These are phyloP conservation scores for Porites divaricata DNA, from an alignment of 92 coral and sea anemone species.

Conservation along the genomic window DNA sequence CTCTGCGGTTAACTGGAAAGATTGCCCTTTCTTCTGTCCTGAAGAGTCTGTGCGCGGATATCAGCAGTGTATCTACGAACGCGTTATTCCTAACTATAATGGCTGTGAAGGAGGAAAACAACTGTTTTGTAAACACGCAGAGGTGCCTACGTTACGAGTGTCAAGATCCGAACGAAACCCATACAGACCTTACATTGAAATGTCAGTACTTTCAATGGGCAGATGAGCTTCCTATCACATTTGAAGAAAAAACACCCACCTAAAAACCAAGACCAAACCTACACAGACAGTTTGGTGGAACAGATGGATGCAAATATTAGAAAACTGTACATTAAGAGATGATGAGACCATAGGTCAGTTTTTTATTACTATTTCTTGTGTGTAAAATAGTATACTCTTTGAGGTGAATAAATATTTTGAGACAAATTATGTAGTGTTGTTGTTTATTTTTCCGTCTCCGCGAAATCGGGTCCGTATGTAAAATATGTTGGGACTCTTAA, in stretches of 20 bases:
- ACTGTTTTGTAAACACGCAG: conserved; percentile 17
- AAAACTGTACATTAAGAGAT: not conserved
- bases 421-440: too few relatives aligned
- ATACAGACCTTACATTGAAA: conserved; percentile 32
- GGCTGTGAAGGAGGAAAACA: conserved; percentile 13
- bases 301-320: not conserved
- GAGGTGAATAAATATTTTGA: too few relatives aligned
- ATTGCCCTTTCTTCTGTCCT: conserved; percentile 25
- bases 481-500: too few relatives aligned
- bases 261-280: conserved; percentile 9
- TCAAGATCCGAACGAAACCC: conserved; percentile 37
- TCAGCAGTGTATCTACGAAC: conserved; percentile 13
- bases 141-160: conserved; percentile 11
- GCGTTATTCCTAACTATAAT: conserved; percentile 26
- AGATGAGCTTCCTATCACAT: not conserved
- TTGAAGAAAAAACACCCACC: not conserved
- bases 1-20: conserved; percentile 21
- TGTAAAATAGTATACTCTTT: too few relatives aligned
- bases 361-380: too few relatives aligned
- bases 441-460: too few relatives aligned
- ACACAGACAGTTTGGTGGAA: conserved; percentile 1
- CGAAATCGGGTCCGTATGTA: too few relatives aligned
- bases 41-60: conserved; percentile 1
- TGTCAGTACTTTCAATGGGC: conserved; percentile 45
- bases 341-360: not conserved